Base-by-base conservation (phyloP, 2,888 invertebrate genomes). In the Sipunculus nudus region DNA sequence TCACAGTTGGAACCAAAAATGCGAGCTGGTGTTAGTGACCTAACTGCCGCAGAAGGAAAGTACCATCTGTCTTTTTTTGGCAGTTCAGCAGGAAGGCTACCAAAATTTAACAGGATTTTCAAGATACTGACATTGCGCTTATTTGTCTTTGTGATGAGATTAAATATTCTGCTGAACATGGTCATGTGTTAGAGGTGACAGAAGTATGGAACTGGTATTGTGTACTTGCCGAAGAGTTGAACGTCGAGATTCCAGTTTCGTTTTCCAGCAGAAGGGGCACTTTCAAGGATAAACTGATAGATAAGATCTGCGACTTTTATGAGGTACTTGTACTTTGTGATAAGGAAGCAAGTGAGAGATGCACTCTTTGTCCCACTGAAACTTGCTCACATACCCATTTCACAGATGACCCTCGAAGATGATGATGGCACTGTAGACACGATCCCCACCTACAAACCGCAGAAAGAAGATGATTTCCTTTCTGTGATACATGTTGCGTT, bases 401-500 rank as follows among this genome's bases (percentile, higher is more conserved):
- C 47, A 25, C 25, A 19, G 6, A 32, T 43, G 31, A 43, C 16
- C 8, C 6, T 46, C n/a, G 26, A 8, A 21, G 29, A 25, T 26
- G 43, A 53, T n/a, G 21, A 19, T 25, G 23, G 16, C 6, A 25
- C n/a, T n/a, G n/a, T n/a, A 45, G n/a, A n/a, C 16, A 25, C 6
- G 25, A 13, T 23, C 38, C 23, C 50, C 50, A 38, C 13, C 38
- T 19, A 23, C 6, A 8, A 53, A n/a, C n/a, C n/a, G 5, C 23
- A 54, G 23, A 25, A 54, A 25, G 46, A 54, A 25, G 47, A 54
- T 28, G 35, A 10, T 8, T 48, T 48, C 48, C 32, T 48, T 4
- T 48, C 31, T 8, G 48, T 54, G 45, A 25, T 54, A 6, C 54
- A 53, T 43, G 53, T 53, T 23, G 40, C 47, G 5, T 32, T 54